These are phyloP conservation scores for Lottia gigantea DNA, from an alignment of 2,888 invertebrate species.

Conservation along the genomic window DNA sequence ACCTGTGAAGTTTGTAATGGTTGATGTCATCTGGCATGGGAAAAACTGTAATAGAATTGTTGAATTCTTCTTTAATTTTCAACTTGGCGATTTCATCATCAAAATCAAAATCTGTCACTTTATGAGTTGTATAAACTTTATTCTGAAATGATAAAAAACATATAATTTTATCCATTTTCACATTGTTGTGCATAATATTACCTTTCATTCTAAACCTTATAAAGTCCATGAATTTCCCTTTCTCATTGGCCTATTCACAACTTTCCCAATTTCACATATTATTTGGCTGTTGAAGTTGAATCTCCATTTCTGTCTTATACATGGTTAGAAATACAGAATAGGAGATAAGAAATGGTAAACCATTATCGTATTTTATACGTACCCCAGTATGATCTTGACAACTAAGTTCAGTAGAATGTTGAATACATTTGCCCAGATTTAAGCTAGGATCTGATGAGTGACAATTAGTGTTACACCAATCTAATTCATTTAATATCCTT, in stretches of 20 bases:
- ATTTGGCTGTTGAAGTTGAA: too few relatives aligned
- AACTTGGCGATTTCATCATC: constrained; percentile 49
- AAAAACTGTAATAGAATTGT: constrained; percentile 65
- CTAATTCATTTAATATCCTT: constrained; percentile 81
- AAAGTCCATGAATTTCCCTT: too few relatives aligned
- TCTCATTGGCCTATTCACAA: too few relatives aligned
- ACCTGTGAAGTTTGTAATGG: constrained; percentile 67
- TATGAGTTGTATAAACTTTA: constrained; percentile 42
- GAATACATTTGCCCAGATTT: constrained; percentile 88
- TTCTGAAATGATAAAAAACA: constrained; percentile 40
- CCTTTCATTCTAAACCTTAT: too few relatives aligned
- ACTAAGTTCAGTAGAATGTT: constrained; percentile 77
- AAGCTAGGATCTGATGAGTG: constrained; percentile 85
- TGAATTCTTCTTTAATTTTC: constrained; percentile 50
- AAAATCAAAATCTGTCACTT: constrained; percentile 55
- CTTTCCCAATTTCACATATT: too few relatives aligned
- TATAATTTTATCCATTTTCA: too few relatives aligned
- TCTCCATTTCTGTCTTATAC: too few relatives aligned
- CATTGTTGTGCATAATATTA: not conserved
- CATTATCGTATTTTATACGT: constrained; percentile 21
- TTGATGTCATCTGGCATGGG: constrained; percentile 67
- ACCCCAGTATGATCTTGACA: constrained; percentile 75
- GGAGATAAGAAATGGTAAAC: too few relatives aligned
- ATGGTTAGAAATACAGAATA: too few relatives aligned
- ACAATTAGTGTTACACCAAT: constrained; percentile 90